Evolutionary conservation across 2,113 vertebrate species (phyloP).

Genomic region (Amblyopsis rosae): DNA sequence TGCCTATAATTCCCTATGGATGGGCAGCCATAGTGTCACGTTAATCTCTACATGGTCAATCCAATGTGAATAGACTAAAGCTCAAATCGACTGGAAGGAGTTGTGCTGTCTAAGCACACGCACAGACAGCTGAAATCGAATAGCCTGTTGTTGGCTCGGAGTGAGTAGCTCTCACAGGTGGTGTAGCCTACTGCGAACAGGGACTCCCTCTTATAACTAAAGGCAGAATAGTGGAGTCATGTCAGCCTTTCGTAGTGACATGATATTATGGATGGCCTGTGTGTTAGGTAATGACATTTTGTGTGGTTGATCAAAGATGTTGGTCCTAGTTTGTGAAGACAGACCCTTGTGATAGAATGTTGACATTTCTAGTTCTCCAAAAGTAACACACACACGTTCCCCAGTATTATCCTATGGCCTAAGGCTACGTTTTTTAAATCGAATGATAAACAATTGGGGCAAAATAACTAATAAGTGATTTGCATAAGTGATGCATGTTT

Average conservation of each 20-base stretch:
- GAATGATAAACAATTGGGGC: too few relatives aligned
- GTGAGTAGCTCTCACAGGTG: conserved; percentile 67
- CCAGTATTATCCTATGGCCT: too few relatives aligned
- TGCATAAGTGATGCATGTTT: too few relatives aligned
- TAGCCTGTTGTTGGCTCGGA: conserved; percentile 56
- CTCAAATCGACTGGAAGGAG: conserved; percentile 50
- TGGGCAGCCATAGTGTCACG: conserved; percentile 39
- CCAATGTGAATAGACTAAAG: conserved; percentile 50
- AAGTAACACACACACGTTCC: too few relatives aligned
- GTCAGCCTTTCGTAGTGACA: too few relatives aligned
- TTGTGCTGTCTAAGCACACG: conserved; percentile 24
- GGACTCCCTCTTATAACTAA: conserved; percentile 27
- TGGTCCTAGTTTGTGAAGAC: too few relatives aligned
- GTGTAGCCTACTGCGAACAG: conserved; percentile 47
- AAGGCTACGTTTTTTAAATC: too few relatives aligned
- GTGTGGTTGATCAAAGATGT: too few relatives aligned
- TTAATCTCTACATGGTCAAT: conserved; percentile 68
- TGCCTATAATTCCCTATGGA: too few relatives aligned
- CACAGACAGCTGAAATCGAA: conserved; percentile 60
- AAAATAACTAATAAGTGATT: too few relatives aligned
- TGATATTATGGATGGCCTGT: too few relatives aligned
- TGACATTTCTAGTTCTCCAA: not conserved
- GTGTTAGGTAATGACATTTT: too few relatives aligned
- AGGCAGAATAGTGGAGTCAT: not conserved
- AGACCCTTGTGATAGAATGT: not conserved